A percentile compares a stretch with the other conserved stretches of the same genome.
phyloP scores from a whole-genome alignment of 2,797 vertebrate species.

The Ptychadena robeensis region DNA sequence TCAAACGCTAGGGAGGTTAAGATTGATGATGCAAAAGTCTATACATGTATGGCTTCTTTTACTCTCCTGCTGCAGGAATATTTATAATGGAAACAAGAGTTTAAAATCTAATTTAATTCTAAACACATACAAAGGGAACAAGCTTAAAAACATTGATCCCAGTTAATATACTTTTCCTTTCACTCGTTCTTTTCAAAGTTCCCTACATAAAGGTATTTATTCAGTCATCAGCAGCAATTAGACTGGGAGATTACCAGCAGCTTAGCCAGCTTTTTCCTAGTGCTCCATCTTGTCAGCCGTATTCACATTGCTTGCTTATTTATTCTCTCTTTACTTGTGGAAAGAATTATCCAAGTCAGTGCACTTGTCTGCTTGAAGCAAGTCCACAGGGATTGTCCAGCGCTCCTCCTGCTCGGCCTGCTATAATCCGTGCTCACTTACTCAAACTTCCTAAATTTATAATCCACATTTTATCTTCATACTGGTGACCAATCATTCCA shows the following conservation, averaged over 20 bases:
- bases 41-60: too few relatives aligned
- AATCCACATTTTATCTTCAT: constrained; percentile 21
- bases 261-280: constrained; percentile 11
- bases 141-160: neutral
- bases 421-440: constrained; percentile 37
- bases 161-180: neutral
- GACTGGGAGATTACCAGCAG: constrained; percentile 9
- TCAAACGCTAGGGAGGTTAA: too few relatives aligned
- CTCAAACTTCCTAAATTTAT: constrained; percentile 27
- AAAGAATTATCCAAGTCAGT: constrained; percentile 45
- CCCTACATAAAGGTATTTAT: constrained; percentile 19
- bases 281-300: constrained; percentile 5
- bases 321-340: constrained; percentile 24
- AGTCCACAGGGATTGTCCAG: constrained; percentile 21
- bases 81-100: neutral
- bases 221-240: constrained; percentile 8
- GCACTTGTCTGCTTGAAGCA: constrained; percentile 34
- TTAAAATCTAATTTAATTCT: neutral
- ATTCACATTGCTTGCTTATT: neutral
- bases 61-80: neutral
- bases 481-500: constrained; percentile 23
- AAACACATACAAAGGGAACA: neutral
- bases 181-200: neutral
- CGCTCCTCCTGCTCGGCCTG: constrained; percentile 6
- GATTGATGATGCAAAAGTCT: too few relatives aligned